Base-by-base conservation (phyloP, 2,888 invertebrate genomes). In the Hypena proboscidalis region DNA sequence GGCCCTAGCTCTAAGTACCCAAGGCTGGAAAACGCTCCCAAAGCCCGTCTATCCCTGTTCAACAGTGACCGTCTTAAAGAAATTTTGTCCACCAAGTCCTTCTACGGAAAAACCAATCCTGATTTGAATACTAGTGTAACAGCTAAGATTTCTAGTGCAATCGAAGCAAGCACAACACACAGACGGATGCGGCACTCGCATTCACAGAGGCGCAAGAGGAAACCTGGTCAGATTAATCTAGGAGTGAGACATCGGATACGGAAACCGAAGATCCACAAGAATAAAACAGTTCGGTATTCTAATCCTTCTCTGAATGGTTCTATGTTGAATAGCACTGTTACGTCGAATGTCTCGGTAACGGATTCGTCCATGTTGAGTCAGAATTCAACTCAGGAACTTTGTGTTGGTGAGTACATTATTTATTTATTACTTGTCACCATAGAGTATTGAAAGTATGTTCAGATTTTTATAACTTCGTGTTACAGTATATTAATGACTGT, bases 181-280 rank as follows among this genome's bases (percentile, higher is more conserved):
- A 74, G 78, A 8, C 59, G 78, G 10, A 77, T 83, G 55, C 53
- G 73, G 13, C 75, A 80, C 32, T 70, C 83, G 1, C 65, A 82
- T 33, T 67, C 85, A 0, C 69, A 72, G 33, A 70, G 75, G 44
- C 67, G 77, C 31, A 73, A 84, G 45, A 83, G 85, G 14, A 82
- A 79, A 33, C 89, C 88, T 5, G 94, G 94, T 0, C 92, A 92
- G 70, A 94, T 95, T n/a, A 94, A 95, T 67, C 83, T 91, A 45
- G 94, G 94, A 0, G 94, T 95, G 0, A 78, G 85, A 42, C 94
- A 95, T 65, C 92, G 90, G 47, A 93, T 95, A 35, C 87, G 90
- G 31, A 94, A 92, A 69, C 94, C 94, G 0, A 94, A 92, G 75
- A 70, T 83, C 0, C 86, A 88, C 19, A 87, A 83, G 48, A 68